Evolutionary conservation across 2,113 vertebrate genomes (phyloP).

Genomic region (Phalacrocorax brasilianus): DNA sequence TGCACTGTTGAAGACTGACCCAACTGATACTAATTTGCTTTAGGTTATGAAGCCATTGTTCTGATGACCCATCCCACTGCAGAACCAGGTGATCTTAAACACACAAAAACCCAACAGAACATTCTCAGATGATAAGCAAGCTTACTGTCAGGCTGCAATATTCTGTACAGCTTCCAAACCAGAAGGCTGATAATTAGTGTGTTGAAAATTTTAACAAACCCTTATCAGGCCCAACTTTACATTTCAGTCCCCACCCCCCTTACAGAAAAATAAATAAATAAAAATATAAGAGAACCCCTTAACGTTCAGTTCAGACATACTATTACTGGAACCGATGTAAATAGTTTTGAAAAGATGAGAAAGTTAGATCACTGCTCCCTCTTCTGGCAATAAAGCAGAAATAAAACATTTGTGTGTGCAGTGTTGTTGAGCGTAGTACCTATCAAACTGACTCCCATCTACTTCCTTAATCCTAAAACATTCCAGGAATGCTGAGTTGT

Average conservation of each 20-base stretch:
- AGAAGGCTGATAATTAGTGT: not conserved
- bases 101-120: not conserved
- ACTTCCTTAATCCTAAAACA: not conserved
- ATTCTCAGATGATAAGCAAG: not conserved
- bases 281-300: not conserved
- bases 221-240: not conserved
- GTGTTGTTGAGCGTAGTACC: not conserved
- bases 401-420: not conserved
- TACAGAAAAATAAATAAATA: not conserved
- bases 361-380: constrained; percentile 6
- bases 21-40: not conserved
- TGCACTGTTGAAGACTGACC: not conserved
- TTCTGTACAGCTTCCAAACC: not conserved
- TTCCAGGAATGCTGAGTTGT: not conserved
- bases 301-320: not conserved
- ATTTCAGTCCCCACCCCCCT: not conserved
- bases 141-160: not conserved
- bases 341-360: not conserved
- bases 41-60: not conserved
- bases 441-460: not conserved
- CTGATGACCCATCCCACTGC: not conserved
- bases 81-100: not conserved
- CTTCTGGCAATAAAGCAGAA: constrained; percentile 3
- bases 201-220: not conserved
- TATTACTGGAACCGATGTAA: not conserved